Evolutionary conservation across 2,113 vertebrate species (phyloP).

Genomic region (Ctenodactylus gundi): DNA sequence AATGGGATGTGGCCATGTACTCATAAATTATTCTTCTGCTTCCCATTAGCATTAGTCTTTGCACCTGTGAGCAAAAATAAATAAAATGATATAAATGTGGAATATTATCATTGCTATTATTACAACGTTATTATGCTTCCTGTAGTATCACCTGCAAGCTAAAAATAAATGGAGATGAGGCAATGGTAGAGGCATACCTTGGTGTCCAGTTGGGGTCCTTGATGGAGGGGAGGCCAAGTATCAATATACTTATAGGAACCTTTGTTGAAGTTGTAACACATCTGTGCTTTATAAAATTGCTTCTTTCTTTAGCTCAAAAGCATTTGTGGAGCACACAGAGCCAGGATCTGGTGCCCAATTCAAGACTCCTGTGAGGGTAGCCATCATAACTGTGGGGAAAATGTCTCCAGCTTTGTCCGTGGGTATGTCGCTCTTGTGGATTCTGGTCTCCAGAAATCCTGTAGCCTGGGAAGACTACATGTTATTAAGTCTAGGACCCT

Average conservation of each 20-base stretch:
- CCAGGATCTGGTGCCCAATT: background rate
- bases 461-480: background rate
- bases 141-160: background rate
- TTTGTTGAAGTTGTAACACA: background rate
- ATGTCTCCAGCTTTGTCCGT: background rate
- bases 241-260: background rate
- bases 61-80: constrained; percentile 67
- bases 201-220: background rate
- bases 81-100: constrained; percentile 52
- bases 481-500: background rate
- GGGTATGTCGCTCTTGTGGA: background rate
- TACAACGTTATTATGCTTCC: constrained; percentile 35
- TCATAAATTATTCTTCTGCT: constrained; percentile 54
- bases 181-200: background rate
- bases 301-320: constrained; percentile 1
- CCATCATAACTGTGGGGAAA: background rate
- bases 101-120: constrained; percentile 21
- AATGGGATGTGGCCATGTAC: background rate
- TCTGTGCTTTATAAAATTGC: background rate
- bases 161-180: constrained; percentile 8
- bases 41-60: constrained; percentile 65
- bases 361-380: background rate
- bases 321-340: background rate
- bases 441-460: background rate
- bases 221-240: background rate